Conservation (phyloP, 35 echinoderm and acorn worm genomes). For the Chiridota heheva region DNA sequence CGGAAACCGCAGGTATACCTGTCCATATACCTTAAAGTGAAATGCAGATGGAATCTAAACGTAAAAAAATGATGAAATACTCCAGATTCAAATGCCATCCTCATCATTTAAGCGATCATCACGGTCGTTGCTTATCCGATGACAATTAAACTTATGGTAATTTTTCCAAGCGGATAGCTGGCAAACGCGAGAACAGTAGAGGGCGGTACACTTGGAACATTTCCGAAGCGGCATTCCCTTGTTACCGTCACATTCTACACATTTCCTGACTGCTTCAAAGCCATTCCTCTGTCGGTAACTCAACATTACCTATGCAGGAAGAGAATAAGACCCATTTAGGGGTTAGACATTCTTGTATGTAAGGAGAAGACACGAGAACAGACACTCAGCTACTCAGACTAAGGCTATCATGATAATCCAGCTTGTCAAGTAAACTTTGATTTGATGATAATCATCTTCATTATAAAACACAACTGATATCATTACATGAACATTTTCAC, state of each 20-base stretch:
- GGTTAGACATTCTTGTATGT: background rate
- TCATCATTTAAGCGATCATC: too few relatives aligned
- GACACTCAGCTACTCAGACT: background rate
- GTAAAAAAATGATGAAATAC: too few relatives aligned
- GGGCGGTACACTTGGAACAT: constrained; percentile 65
- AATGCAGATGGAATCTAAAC: too few relatives aligned
- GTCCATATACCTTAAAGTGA: too few relatives aligned
- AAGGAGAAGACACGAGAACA: background rate
- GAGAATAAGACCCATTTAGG: background rate
- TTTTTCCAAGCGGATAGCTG: constrained; percentile 74
- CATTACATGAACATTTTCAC: too few relatives aligned
- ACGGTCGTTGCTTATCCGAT: too few relatives aligned
- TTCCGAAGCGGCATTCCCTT: constrained; percentile 67
- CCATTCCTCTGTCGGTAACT: constrained; percentile 36
- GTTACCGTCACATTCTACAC: constrained; percentile 55
- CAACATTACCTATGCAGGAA: constrained; percentile 48
- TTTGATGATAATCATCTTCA: too few relatives aligned
- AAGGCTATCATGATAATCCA: background rate
- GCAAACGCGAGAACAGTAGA: constrained; percentile 77
- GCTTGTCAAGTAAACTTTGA: constrained; percentile 22
- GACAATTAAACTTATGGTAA: constrained; percentile 61
- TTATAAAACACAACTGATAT: too few relatives aligned
- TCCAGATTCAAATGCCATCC: too few relatives aligned
- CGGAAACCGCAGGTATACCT: too few relatives aligned
- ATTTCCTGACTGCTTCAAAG: constrained; percentile 52